phyloP scores from a whole-genome alignment of 1,140 invertebrate genomes.

The Polypedilum vanderplanki region DNA sequence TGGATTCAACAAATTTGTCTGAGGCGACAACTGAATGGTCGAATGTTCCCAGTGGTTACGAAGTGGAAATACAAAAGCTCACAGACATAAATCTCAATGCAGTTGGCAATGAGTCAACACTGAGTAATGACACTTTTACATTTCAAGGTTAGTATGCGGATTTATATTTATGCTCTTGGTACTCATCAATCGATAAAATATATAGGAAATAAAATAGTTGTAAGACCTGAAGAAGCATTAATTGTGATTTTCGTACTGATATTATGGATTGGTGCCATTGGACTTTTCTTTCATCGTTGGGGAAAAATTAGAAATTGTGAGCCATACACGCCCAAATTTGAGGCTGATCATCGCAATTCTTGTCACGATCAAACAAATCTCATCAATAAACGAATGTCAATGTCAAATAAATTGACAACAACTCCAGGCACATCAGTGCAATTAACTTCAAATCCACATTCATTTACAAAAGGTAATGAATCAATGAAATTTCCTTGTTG shows the following conservation, averaged over 20 bases:
- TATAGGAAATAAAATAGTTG: neutral
- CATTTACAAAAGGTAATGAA: slow-evolving; percentile 20
- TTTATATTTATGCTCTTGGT: neutral
- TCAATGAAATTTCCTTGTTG: neutral
- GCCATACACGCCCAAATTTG: slow-evolving; percentile 23
- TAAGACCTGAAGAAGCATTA: slow-evolving; percentile 1
- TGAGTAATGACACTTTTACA: neutral
- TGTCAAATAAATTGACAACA: slow-evolving; percentile 23
- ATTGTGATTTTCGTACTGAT: slow-evolving; percentile 25
- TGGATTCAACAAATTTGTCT: neutral
- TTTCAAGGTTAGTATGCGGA: neutral
- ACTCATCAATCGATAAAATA: neutral
- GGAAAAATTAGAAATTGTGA: slow-evolving; percentile 24
- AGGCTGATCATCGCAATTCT: neutral
- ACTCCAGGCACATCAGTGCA: neutral
- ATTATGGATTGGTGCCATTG: slow-evolving; percentile 7
- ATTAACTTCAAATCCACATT: neutral
- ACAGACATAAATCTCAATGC: neutral
- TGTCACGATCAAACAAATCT: slow-evolving; percentile 24
- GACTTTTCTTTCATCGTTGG: slow-evolving; percentile 14
- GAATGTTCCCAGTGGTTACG: neutral
- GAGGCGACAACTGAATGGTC: neutral
- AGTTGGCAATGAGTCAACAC: neutral
- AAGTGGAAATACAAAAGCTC: neutral
- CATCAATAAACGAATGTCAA: slow-evolving; percentile 16